A percentile compares a stretch with the other conserved stretches of the same genome.
phyloP scores from a whole-genome alignment of 2,113 vertebrate genomes.

The Antechinus stuartii region DNA sequence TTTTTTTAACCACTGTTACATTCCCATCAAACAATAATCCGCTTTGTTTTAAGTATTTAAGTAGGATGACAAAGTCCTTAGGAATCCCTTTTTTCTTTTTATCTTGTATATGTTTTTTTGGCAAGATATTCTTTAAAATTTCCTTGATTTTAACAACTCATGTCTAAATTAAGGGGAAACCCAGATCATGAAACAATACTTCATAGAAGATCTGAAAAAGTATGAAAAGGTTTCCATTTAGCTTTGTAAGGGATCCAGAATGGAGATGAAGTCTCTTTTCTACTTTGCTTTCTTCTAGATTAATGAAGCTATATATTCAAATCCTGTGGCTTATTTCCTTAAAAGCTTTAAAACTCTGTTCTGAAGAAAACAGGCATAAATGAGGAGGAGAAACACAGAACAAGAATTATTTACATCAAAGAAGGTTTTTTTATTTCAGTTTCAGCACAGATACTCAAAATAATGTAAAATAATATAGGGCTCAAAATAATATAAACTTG shows the following conservation, averaged over 20 bases:
- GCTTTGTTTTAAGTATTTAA: background rate
- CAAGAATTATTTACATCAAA: background rate
- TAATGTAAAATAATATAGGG: too few species aligned
- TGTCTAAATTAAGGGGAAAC: slow-evolving; percentile 9
- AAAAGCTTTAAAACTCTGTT: background rate
- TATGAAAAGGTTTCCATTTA: background rate
- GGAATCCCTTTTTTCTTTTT: slow-evolving; percentile 20
- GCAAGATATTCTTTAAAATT: slow-evolving; percentile 11
- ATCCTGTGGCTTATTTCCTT: background rate
- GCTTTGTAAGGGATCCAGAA: background rate
- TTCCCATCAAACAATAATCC: background rate
- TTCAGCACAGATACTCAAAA: background rate
- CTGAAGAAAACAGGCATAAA: too few species aligned
- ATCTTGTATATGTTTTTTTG: background rate
- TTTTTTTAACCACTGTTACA: background rate
- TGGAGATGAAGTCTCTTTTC: background rate
- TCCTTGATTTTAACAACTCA: background rate
- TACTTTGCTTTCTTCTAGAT: background rate
- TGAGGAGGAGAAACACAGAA: background rate
- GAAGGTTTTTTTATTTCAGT: background rate
- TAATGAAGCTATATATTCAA: background rate
- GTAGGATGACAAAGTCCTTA: background rate
- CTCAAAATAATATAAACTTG: background rate
- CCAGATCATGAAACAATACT: background rate
- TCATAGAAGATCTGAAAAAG: background rate